A percentile compares a stretch with the other conserved stretches of the same genome.
Conservation (phyloP, 2,113 vertebrate species). For the Nerophis ophidion region DNA sequence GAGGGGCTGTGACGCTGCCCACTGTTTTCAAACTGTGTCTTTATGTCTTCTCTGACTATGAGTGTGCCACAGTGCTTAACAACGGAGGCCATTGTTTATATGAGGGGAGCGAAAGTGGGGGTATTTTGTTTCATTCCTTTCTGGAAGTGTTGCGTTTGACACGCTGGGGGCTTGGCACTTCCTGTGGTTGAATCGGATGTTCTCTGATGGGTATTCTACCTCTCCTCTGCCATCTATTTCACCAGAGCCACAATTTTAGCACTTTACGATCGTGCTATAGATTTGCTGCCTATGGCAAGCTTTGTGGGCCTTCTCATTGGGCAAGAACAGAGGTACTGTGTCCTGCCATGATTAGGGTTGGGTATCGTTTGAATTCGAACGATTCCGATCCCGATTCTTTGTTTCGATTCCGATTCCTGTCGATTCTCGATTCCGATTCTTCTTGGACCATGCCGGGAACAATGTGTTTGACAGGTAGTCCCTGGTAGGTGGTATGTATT, state of each 20-base stretch:
- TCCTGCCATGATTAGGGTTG: not conserved
- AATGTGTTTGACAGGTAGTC: too few relatives aligned
- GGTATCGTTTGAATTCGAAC: too few relatives aligned
- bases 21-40: conserved; percentile 78
- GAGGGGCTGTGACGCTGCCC: conserved; percentile 32
- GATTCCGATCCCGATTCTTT: too few relatives aligned
- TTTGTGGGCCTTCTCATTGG: not conserved
- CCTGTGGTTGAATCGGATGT: conserved; percentile 50
- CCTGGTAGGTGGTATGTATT: too few relatives aligned
- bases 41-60: conserved; percentile 75
- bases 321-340: not conserved
- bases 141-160: conserved; percentile 83
- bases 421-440: too few relatives aligned
- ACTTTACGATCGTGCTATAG: conserved; percentile 6
- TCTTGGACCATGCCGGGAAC: too few relatives aligned
- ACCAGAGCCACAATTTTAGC: not conserved
- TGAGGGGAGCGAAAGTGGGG: conserved; percentile 55
- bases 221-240: not conserved
- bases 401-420: too few relatives aligned
- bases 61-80: conserved; percentile 75
- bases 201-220: conserved; percentile 36
- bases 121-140: conserved; percentile 90
- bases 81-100: conserved; percentile 83
- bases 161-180: conserved; percentile 65
- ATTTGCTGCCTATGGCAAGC: not conserved